A percentile compares a stretch with the other conserved stretches of the same genome.
phyloP scores from a whole-genome alignment of 2,888 invertebrate species.

The Scaptodrosophila latifasciaeformis region DNA sequence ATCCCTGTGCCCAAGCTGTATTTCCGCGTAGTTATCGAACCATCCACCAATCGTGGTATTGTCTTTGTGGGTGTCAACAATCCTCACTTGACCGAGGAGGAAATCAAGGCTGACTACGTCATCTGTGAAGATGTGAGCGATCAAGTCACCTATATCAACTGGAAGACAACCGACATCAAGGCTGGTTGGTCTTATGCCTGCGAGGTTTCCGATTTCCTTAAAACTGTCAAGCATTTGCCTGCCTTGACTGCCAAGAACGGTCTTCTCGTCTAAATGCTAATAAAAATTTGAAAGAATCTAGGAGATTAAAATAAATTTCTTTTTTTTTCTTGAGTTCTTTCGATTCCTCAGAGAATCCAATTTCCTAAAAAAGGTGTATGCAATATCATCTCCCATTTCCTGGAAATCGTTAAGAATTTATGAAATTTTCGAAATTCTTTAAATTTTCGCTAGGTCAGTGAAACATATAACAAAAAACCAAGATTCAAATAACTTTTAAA shows the following conservation, averaged over 20 bases:
- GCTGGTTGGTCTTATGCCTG: constrained; percentile 72
- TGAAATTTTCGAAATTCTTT: too few species aligned
- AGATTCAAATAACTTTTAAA: not conserved
- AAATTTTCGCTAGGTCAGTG: not conserved
- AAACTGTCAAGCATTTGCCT: constrained; percentile 59
- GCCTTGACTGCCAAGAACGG: constrained; percentile 56
- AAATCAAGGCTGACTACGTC: constrained; percentile 65
- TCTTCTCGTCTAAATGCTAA: constrained; percentile 53
- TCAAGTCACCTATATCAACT: constrained; percentile 63
- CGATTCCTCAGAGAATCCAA: too few species aligned
- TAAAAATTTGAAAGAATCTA: constrained; percentile 27
- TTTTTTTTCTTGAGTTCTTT: too few species aligned
- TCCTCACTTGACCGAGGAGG: constrained; percentile 68
- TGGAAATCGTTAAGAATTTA: too few species aligned
- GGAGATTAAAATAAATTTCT: too few species aligned
- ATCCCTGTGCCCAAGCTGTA: constrained; percentile 78
- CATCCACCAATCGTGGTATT: constrained; percentile 74
- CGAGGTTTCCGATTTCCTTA: constrained; percentile 61
- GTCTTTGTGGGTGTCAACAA: constrained; percentile 77
- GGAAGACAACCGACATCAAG: constrained; percentile 63
- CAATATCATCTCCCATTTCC: too few species aligned
- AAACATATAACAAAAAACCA: not conserved
- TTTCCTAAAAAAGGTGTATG: too few species aligned
- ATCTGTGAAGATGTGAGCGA: constrained; percentile 68
- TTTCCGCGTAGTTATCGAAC: constrained; percentile 79